Conservation (phyloP, 2,113 vertebrate genomes). For the Chionis minor region DNA sequence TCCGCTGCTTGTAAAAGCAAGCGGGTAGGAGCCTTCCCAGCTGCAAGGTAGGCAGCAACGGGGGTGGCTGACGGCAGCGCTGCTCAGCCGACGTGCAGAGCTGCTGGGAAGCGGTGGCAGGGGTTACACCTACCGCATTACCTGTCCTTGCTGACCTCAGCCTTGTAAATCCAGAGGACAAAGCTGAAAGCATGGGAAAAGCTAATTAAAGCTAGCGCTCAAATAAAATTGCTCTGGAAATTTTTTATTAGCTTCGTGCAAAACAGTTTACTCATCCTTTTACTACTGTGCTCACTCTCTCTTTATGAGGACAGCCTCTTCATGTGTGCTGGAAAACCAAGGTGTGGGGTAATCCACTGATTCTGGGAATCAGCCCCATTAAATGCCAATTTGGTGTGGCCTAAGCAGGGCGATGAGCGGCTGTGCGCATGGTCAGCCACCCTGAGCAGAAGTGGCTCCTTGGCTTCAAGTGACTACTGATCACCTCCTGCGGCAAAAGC, state of each 20-base stretch:
- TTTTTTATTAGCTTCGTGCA: background rate
- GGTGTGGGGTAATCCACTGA: fast-evolving
- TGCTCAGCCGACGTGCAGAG: background rate
- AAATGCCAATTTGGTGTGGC: background rate
- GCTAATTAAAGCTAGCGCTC: background rate
- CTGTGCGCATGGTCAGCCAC: background rate
- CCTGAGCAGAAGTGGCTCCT: background rate
- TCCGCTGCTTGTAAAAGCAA: background rate
- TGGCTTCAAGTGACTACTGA: background rate
- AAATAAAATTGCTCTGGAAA: background rate
- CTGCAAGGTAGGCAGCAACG: background rate
- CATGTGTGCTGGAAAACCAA: background rate
- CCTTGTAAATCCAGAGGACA: background rate
- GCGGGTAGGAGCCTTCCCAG: background rate
- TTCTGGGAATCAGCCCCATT: background rate
- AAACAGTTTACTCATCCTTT: slow-evolving; percentile 7
- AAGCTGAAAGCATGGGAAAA: background rate
- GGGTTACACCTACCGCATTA: background rate
- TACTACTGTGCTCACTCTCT: background rate
- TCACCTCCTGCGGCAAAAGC: background rate
- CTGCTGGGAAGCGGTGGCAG: background rate
- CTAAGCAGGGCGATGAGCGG: background rate
- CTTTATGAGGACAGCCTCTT: background rate
- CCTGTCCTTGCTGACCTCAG: background rate
- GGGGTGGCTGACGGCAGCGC: background rate